These are phyloP conservation scores for Hydropotes inermis DNA, from an alignment of 2,113 vertebrate genomes.

Conservation along the genomic window DNA sequence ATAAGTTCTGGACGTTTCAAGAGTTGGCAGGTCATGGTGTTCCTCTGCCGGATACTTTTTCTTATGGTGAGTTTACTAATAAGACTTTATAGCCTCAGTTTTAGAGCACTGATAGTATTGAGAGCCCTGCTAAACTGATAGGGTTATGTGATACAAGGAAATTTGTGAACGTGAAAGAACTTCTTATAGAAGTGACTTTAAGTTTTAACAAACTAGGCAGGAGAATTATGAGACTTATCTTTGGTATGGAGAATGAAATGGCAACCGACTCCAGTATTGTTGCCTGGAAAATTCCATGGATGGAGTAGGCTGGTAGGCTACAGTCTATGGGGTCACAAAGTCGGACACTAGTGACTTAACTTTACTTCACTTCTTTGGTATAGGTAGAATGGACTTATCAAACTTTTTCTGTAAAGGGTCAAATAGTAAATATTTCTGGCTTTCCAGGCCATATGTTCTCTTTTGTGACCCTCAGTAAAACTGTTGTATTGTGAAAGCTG, in stretches of 20 bases:
- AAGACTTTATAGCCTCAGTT: neutral
- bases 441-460: neutral
- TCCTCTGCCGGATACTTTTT: conserved; percentile 87
- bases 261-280: neutral
- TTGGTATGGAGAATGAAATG: neutral
- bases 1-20: conserved; percentile 89
- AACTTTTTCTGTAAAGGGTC: neutral
- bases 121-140: neutral
- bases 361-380: neutral
- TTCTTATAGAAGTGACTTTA: neutral
- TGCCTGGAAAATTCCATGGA: neutral
- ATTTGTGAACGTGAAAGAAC: neutral
- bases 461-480: neutral
- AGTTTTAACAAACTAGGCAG: neutral
- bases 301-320: neutral
- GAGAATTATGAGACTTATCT: neutral
- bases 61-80: conserved; percentile 81
- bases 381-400: neutral
- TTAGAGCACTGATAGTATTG: neutral
- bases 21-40: conserved; percentile 87
- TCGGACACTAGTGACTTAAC: neutral
- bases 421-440: neutral
- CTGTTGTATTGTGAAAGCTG: neutral
- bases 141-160: neutral
- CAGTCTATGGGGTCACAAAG: neutral